Conservation (phyloP, 2,888 invertebrate species). For the Pedicia rivosa region DNA sequence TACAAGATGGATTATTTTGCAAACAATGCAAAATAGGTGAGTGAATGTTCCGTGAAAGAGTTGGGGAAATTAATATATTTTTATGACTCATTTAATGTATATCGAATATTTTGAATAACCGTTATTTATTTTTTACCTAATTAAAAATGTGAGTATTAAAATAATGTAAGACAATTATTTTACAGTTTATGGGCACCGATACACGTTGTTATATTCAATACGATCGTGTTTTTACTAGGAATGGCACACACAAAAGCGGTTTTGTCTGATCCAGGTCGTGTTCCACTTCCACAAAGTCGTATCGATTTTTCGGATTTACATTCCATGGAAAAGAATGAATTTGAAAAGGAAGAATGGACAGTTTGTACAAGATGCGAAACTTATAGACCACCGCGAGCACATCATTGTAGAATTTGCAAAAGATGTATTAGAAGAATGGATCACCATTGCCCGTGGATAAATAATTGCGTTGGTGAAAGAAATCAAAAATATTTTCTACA, state of each 20-base stretch:
- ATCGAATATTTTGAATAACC: too few species aligned
- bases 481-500: slow-evolving; percentile 88
- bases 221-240: slow-evolving; percentile 52
- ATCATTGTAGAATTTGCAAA: slow-evolving; percentile 77
- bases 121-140: slow-evolving; percentile 1
- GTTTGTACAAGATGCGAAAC: slow-evolving; percentile 68
- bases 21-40: slow-evolving; percentile 67
- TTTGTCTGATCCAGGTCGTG: slow-evolving; percentile 76
- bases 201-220: slow-evolving; percentile 64
- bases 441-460: slow-evolving; percentile 72
- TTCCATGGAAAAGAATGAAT: slow-evolving; percentile 33
- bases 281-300: slow-evolving; percentile 55
- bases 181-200: slow-evolving; percentile 67
- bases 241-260: slow-evolving; percentile 73
- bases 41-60: too few species aligned
- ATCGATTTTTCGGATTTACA: slow-evolving; percentile 71
- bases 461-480: slow-evolving; percentile 82
- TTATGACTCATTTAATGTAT: too few species aligned
- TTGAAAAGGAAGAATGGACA: slow-evolving; percentile 54
- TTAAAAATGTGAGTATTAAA: slow-evolving; percentile 3
- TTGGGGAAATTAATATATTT: slow-evolving; percentile 1
- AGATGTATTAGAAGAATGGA: slow-evolving; percentile 42
- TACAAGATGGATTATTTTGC: slow-evolving; percentile 64
- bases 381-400: slow-evolving; percentile 67
- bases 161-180: too few species aligned